A percentile compares a stretch with the other conserved stretches of the same genome.
Conservation (phyloP, 2,888 invertebrate genomes). For the Pharmacophagus antenor region DNA sequence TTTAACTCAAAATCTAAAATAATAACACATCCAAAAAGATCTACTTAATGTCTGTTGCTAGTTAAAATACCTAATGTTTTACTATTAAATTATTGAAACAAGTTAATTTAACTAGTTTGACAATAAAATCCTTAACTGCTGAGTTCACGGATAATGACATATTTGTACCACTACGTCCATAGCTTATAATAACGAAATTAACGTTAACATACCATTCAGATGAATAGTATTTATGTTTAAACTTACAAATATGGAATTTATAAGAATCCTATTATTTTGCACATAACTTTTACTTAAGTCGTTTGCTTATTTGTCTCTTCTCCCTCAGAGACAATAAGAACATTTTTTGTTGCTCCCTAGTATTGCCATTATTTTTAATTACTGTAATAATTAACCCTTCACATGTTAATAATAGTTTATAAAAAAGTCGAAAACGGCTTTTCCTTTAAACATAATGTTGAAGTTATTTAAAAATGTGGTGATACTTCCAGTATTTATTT, state of each 20-base stretch:
- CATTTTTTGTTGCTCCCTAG: background rate
- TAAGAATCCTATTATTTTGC: conserved; percentile 6
- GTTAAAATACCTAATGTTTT: background rate
- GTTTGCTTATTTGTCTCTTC: conserved; percentile 13
- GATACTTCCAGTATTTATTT: too few relatives aligned
- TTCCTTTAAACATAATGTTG: too few relatives aligned
- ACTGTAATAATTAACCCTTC: background rate
- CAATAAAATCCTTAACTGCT: conserved; percentile 1
- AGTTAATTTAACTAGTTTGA: background rate
- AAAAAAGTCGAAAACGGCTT: background rate
- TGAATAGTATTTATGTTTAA: background rate
- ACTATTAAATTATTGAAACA: background rate
- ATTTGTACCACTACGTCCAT: conserved; percentile 27
- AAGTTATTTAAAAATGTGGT: too few relatives aligned
- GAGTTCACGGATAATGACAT: conserved; percentile 21
- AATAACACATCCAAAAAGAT: background rate
- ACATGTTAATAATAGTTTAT: background rate
- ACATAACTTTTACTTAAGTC: conserved; percentile 14
- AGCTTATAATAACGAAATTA: conserved; percentile 9
- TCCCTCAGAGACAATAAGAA: conserved; percentile 10
- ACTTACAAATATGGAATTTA: background rate
- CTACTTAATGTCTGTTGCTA: background rate
- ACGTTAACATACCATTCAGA: conserved; percentile 18
- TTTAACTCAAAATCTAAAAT: conserved; percentile 1
- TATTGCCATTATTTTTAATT: background rate